Evolutionary conservation across 2,113 vertebrate species (phyloP).

Genomic region (Laticauda laticaudata): DNA sequence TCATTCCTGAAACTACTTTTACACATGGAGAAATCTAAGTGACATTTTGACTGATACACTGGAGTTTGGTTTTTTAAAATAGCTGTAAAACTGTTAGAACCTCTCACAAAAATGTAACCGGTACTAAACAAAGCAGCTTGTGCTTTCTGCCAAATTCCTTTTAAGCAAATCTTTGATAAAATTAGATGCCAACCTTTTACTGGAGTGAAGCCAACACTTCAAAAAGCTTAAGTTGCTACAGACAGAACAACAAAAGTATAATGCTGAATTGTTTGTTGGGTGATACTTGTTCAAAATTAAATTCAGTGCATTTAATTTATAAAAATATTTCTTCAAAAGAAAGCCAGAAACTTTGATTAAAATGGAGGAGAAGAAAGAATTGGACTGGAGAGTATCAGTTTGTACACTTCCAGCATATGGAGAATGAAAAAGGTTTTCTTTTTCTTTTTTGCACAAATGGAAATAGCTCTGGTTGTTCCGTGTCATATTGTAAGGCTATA

Average conservation of each 20-base stretch:
- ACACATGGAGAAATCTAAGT: constrained; percentile 39
- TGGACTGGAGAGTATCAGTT: not conserved
- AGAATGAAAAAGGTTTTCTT: constrained; percentile 7
- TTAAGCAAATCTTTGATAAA: constrained; percentile 60
- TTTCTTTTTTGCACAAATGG: constrained; percentile 25
- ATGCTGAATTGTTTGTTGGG: constrained; percentile 22
- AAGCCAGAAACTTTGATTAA: not conserved
- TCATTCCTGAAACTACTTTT: constrained; percentile 1
- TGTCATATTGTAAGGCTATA: not conserved
- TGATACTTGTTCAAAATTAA: constrained; percentile 34
- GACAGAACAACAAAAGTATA: constrained; percentile 37
- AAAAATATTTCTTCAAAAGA: constrained; percentile 30
- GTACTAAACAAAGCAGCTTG: constrained; percentile 23
- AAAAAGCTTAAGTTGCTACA: constrained; percentile 47
- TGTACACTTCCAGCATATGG: constrained; percentile 7
- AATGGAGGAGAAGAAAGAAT: not conserved
- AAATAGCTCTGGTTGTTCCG: constrained; percentile 2
- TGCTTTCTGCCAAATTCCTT: constrained; percentile 52
- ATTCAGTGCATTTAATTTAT: constrained; percentile 6
- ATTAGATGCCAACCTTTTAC: constrained; percentile 39
- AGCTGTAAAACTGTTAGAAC: constrained; percentile 51
- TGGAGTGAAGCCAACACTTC: constrained; percentile 50
- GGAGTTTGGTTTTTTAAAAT: constrained; percentile 39
- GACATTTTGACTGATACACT: constrained; percentile 38
- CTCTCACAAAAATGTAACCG: constrained; percentile 51